A percentile compares a stretch with the other conserved stretches of the same genome.
These are phyloP conservation scores for Clusia tigrina DNA, from an alignment of 2,888 invertebrate species.

Conservation along the genomic window DNA sequence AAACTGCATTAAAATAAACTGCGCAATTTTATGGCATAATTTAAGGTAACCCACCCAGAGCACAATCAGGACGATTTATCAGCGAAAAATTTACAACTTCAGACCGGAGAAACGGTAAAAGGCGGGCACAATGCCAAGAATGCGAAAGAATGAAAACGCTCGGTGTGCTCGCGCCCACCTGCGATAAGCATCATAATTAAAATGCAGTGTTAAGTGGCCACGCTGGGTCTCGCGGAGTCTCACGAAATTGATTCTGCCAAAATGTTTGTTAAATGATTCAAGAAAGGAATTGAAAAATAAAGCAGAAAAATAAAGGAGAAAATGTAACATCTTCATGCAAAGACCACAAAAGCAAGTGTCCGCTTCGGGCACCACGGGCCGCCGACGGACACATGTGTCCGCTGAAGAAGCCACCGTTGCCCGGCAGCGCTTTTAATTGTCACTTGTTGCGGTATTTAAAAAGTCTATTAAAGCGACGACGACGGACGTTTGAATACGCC, in stretches of 20 bases:
- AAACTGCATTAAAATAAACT: not conserved
- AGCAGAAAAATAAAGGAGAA: no score
- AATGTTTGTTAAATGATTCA: no score
- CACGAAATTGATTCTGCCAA: not conserved
- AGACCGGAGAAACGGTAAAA: not conserved
- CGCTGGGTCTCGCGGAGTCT: no score
- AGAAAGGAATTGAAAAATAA: no score
- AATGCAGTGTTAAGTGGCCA: no score
- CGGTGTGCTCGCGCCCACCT: no score
- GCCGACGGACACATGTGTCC: not conserved
- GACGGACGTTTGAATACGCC: constrained; percentile 54
- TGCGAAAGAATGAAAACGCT: no score
- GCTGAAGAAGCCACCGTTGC: constrained; percentile 37
- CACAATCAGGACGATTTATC: constrained; percentile 19
- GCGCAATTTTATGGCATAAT: not conserved
- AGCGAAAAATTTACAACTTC: constrained; percentile 3
- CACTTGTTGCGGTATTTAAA: constrained; percentile 42
- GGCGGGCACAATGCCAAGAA: no score
- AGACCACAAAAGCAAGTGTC: no score
- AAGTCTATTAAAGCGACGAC: constrained; percentile 15
- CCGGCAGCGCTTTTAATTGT: constrained; percentile 55
- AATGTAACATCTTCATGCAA: no score
- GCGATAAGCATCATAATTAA: no score
- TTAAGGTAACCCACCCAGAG: not conserved
- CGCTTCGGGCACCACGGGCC: no score